Evolutionary conservation across 53 echinoderm and acorn worm species (phyloP), one percentile per base, ranked within the genome.

Genomic region (Henricia sp.): DNA sequence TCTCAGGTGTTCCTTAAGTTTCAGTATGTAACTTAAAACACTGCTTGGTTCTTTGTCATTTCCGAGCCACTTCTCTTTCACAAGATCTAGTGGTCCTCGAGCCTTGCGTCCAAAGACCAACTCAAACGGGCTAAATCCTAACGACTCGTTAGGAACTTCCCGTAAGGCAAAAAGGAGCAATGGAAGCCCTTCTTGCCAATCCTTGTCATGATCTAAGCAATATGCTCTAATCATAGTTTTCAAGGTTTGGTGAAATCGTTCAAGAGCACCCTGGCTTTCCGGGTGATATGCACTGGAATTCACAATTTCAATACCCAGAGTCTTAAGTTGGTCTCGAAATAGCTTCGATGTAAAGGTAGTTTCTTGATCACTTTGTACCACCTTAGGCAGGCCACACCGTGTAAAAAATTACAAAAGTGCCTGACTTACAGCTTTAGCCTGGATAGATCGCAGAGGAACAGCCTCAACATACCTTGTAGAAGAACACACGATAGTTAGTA

Each of bases 391-490:
- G 17, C 90, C 92, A 75, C 89, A 70, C 50, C 58, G 63, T 9
- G 91, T 92, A 30, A 95, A 66, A 36, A 82, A 95, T 9, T 80
- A 53, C 8, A 68, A 50, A 12, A 95, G 42, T 1, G 90, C 88
- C n/a, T 95, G 83, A 8, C 50, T 40, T 1, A 92, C 87, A 23
- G 75, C 76, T 52, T 77, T 66, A 2, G 92, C 82, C 23, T 74
- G 85, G 29, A 92, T 92, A 32, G 76, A 87, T 12, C 88, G 68
- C 10, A 95, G 48, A 12, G 90, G 88, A 27, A 92, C 64, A 3
- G 92, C 92, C 67, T 95, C 95, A 1, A 70, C 72, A 57, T 85
- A 94, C 14, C 91, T 84, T 0, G 94, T 95, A 0, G 87, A 72
- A 4, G 91, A 55, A 52, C 87, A 86, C 89, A 95, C 76, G 16